Percentiles rank a stretch among this genome's conserved stretches.
These are phyloP conservation scores for Eurytemora carolleeae DNA, from an alignment of 1,140 invertebrate genomes.

Conservation along the genomic window DNA sequence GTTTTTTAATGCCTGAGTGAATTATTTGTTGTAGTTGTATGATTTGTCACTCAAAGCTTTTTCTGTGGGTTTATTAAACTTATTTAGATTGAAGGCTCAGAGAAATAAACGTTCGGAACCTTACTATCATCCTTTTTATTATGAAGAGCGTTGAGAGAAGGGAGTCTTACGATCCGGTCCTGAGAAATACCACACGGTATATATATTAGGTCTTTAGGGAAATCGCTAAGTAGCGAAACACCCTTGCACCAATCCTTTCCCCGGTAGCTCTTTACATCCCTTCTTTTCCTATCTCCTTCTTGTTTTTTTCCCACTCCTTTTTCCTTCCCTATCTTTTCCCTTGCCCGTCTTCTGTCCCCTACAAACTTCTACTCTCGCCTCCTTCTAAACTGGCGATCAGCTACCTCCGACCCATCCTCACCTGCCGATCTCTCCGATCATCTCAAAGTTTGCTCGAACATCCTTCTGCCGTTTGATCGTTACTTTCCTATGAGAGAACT, in stretches of 20 bases:
- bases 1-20: too few species aligned
- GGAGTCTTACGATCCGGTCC: too few species aligned
- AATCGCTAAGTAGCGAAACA: too few species aligned
- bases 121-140: too few species aligned
- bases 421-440: constrained; percentile 45
- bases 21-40: too few species aligned
- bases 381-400: not conserved
- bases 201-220: too few species aligned
- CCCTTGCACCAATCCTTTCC: not conserved
- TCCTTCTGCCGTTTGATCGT: constrained; percentile 48
- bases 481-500: constrained; percentile 61
- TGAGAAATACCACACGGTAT: too few species aligned
- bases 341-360: not conserved
- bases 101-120: too few species aligned
- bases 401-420: constrained; percentile 18
- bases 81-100: too few species aligned
- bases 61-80: too few species aligned
- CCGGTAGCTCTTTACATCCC: not conserved
- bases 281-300: not conserved
- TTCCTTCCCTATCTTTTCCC: not conserved
- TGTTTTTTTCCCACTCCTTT: constrained; percentile 4
- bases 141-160: too few species aligned
- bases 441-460: constrained; percentile 54
- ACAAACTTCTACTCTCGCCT: not conserved
- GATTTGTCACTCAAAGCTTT: too few species aligned